Conservation (phyloP, 2,113 vertebrate genomes). For the Clupea harengus region DNA sequence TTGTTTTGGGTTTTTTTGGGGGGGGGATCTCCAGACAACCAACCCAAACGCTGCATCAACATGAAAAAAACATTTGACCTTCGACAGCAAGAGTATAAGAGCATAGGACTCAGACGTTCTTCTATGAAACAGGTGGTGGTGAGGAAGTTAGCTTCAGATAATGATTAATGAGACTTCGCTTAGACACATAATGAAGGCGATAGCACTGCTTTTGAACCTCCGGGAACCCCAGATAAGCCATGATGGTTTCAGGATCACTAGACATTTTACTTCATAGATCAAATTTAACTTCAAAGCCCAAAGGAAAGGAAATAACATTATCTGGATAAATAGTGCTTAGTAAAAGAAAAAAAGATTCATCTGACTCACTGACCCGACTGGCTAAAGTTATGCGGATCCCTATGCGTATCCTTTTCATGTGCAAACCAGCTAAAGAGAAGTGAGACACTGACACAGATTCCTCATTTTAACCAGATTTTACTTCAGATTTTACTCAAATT, state of each 20-base stretch:
- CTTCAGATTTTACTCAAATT: background rate
- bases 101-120: background rate
- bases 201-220: background rate
- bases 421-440: background rate
- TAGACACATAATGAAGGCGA: background rate
- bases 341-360: background rate
- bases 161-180: slow-evolving; percentile 5
- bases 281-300: background rate
- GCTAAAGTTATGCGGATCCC: too few relatives aligned
- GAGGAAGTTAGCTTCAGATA: background rate
- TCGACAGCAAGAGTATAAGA: background rate
- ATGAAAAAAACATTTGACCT: background rate
- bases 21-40: background rate
- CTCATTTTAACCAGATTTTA: background rate
- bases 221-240: background rate
- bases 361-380: background rate
- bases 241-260: background rate
- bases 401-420: too few relatives aligned
- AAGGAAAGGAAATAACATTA: background rate
- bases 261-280: background rate
- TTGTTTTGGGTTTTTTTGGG: background rate
- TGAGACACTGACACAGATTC: background rate
- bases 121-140: background rate
- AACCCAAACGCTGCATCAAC: background rate
- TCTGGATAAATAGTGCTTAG: background rate